Evolutionary conservation across 2,113 vertebrate species (phyloP), one percentile per base, ranked within the genome.

Genomic region (Ahaetulla prasina): DNA sequence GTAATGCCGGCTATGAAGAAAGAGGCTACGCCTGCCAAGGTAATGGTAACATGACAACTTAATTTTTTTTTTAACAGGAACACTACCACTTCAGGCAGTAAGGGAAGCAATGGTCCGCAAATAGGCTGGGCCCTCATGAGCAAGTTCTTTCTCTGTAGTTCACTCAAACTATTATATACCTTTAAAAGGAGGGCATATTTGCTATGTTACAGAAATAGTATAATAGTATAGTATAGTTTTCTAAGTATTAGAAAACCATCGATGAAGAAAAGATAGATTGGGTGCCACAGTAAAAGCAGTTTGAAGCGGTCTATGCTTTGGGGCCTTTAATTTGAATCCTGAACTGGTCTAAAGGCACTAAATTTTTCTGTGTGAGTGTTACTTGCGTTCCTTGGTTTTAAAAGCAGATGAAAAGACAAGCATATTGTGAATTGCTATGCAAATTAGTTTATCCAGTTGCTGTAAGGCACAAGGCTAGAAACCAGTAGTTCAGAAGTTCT

Each of bases 1-100:
- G 99, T 95, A 98, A 99, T 93, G 97, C 98, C 10, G 99, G 99
- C 63, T 99, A 98, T 30, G 99, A 99, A 93, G 99, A 99, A 95
- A 97, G 97, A 96, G 98, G 98, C 94, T 98, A 96, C 94, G 97
- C 97, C 90, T 99, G 99, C 96, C 98, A 99, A 99, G 99, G 99
- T 99, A 99, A 98, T 80, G 50, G 86, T 52, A 49, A 47, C 35
- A 30, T 57, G 27, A 60, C 89, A 3, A 18, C 90, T 93, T 7
- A 85, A 50, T 91, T 91, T n/a, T 89, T n/a, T 90, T 57, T 85
- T 90, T 52, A 50, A 10, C 50, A 45, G 68, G 7, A 74, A 20
- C 16, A 39, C 6, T 68, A 74, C 16, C 7, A 39, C 7, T 39
- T 74, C 14, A 74, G 68, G 63, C 6, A 35, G 74, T 10, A 80